Conservation (phyloP, 2,797 vertebrate species). For the Rousettus madagascariensis region DNA sequence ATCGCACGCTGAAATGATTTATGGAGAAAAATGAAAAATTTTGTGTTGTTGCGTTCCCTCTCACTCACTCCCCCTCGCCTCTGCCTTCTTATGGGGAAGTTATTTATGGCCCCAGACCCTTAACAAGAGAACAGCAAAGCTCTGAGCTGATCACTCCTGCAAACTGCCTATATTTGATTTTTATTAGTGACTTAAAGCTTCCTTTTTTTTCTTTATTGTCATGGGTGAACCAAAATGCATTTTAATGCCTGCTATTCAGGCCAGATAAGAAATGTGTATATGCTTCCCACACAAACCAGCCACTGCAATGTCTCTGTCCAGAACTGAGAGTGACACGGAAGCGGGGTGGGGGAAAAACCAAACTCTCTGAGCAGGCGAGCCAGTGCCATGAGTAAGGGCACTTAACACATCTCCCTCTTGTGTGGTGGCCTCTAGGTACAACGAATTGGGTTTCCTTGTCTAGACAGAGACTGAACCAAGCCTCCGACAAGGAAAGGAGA, state of each 20-base stretch:
- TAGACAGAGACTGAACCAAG: not conserved
- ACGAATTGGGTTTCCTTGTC: not conserved
- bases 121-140: slow-evolving; percentile 88
- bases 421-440: not conserved
- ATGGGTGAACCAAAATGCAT: slow-evolving; percentile 84
- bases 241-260: slow-evolving; percentile 85
- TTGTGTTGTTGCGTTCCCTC: slow-evolving; percentile 87
- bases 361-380: not conserved
- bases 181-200: slow-evolving; percentile 91
- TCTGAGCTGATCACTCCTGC: slow-evolving; percentile 85
- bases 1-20: slow-evolving; percentile 94
- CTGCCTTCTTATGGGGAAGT: slow-evolving; percentile 87
- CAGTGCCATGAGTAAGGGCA: not conserved
- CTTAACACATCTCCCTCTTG: not conserved
- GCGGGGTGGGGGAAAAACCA: not conserved
- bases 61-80: slow-evolving; percentile 83
- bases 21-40: slow-evolving; percentile 92
- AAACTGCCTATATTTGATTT: slow-evolving; percentile 90
- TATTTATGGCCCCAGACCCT: slow-evolving; percentile 92
- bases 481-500: slow-evolving; percentile 7
- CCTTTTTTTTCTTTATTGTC: slow-evolving; percentile 88
- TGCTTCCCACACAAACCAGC: slow-evolving; percentile 76
- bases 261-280: slow-evolving; percentile 79
- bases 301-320: slow-evolving; percentile 11
- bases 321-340: not conserved